Percentiles rank a stretch among this genome's conserved stretches.
phyloP scores from a whole-genome alignment of 2,888 invertebrate genomes.

The Hipparchia sbordonii region DNA sequence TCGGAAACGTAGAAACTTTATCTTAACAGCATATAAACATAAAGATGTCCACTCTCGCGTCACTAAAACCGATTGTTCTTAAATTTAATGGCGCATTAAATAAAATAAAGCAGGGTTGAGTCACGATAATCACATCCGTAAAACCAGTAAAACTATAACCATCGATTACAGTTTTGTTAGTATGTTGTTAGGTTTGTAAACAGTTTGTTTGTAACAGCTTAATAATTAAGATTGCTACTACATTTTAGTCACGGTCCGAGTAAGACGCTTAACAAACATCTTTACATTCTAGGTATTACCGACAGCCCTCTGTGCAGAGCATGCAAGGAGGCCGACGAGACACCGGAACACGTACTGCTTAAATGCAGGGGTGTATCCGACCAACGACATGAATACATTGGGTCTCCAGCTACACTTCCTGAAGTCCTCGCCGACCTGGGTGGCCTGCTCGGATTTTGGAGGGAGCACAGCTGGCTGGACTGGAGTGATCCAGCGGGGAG shows the following conservation, averaged over 20 bases:
- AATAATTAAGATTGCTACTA: background rate
- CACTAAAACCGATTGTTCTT: conserved; percentile 79
- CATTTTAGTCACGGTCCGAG: background rate
- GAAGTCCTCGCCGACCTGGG: too few relatives aligned
- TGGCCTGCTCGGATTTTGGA: too few relatives aligned
- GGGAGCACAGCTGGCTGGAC: too few relatives aligned
- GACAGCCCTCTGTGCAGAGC: too few relatives aligned
- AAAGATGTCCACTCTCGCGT: conserved; percentile 71
- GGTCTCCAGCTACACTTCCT: too few relatives aligned
- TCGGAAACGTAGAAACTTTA: conserved; percentile 57
- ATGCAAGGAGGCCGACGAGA: too few relatives aligned
- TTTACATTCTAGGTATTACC: too few relatives aligned
- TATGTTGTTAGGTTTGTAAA: conserved; percentile 20
- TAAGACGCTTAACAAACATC: too few relatives aligned
- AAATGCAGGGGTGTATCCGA: too few relatives aligned
- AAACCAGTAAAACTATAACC: conserved; percentile 25
- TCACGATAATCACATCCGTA: conserved; percentile 61
- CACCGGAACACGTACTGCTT: too few relatives aligned
- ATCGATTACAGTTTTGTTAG: conserved; percentile 35
- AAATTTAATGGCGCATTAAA: conserved; percentile 77
- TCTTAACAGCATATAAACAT: conserved; percentile 74
- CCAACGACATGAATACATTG: too few relatives aligned
- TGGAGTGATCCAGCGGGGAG: too few relatives aligned
- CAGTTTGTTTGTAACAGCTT: background rate
- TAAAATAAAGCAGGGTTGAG: conserved; percentile 64